A percentile compares a stretch with the other conserved stretches of the same genome.
Evolutionary conservation across 2,888 invertebrate species (phyloP).

Genomic region (Cerceris rybyensis): DNA sequence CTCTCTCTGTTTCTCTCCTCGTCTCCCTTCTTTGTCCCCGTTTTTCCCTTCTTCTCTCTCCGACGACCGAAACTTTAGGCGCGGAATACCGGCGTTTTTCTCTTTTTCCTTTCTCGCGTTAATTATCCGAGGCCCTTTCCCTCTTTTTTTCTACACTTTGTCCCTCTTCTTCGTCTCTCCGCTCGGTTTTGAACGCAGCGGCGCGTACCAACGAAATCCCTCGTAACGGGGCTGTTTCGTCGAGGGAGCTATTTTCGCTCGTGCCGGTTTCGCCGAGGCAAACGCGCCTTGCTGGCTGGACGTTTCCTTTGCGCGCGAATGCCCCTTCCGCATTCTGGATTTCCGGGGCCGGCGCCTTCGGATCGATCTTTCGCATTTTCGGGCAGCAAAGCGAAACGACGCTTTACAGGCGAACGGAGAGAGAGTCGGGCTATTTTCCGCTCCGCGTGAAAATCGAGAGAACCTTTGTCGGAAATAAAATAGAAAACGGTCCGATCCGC

Average conservation of each 20-base stretch:
- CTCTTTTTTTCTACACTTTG: background rate
- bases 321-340: background rate
- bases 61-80: background rate
- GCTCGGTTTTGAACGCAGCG: slow-evolving; percentile 36
- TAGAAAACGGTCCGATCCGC: too few species aligned
- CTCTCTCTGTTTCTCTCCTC: background rate
- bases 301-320: background rate
- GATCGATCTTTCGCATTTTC: background rate
- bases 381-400: background rate
- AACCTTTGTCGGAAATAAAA: too few species aligned
- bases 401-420: background rate
- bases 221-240: slow-evolving; percentile 14
- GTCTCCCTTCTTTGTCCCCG: background rate
- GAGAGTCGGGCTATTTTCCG: background rate
- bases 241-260: background rate
- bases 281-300: background rate
- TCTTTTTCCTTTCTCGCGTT: slow-evolving; percentile 11
- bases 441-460: too few species aligned
- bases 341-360: background rate
- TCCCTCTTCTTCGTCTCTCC: background rate
- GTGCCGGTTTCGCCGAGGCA: background rate
- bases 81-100: background rate
- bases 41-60: background rate
- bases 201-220: slow-evolving; percentile 30
- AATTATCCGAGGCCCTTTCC: slow-evolving; percentile 32